Conservation (phyloP, 2,113 vertebrate genomes). For the Nyctereutes procyonoides region DNA sequence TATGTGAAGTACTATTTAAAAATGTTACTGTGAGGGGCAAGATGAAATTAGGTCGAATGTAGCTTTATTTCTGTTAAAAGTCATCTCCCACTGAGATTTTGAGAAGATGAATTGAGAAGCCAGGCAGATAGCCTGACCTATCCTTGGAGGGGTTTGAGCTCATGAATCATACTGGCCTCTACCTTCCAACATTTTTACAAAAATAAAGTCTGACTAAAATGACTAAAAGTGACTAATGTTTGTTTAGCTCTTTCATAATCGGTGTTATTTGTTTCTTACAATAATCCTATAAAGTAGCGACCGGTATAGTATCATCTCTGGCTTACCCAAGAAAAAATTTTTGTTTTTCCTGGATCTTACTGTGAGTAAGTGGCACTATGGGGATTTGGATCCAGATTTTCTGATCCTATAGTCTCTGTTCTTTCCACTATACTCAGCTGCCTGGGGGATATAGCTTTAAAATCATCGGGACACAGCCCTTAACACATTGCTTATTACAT, state of each 20-base stretch:
- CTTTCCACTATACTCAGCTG: neutral
- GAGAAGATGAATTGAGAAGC: slow-evolving; percentile 15
- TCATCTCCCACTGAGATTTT: slow-evolving; percentile 37
- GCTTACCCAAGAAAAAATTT: slow-evolving; percentile 28
- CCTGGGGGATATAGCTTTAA: slow-evolving; percentile 12
- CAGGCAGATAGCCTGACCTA: neutral
- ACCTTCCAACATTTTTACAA: slow-evolving; percentile 65
- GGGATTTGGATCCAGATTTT: neutral
- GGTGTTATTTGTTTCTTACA: slow-evolving; percentile 52
- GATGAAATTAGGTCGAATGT: neutral
- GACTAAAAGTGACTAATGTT: slow-evolving; percentile 72
- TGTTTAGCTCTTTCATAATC: slow-evolving; percentile 45
- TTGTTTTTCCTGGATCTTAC: neutral
- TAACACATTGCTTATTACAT: neutral
- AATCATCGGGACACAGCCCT: neutral
- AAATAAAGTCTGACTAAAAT: slow-evolving; percentile 68
- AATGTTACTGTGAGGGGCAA: slow-evolving; percentile 18
- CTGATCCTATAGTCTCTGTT: neutral
- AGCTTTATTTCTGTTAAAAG: slow-evolving; percentile 25
- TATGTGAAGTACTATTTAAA: slow-evolving; percentile 38
- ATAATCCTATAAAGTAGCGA: neutral
- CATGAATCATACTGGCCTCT: slow-evolving; percentile 48
- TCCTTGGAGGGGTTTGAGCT: slow-evolving; percentile 53
- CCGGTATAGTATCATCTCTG: neutral
- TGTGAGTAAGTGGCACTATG: neutral